Conservation (phyloP, 2,113 vertebrate genomes). For the Scomber colias region DNA sequence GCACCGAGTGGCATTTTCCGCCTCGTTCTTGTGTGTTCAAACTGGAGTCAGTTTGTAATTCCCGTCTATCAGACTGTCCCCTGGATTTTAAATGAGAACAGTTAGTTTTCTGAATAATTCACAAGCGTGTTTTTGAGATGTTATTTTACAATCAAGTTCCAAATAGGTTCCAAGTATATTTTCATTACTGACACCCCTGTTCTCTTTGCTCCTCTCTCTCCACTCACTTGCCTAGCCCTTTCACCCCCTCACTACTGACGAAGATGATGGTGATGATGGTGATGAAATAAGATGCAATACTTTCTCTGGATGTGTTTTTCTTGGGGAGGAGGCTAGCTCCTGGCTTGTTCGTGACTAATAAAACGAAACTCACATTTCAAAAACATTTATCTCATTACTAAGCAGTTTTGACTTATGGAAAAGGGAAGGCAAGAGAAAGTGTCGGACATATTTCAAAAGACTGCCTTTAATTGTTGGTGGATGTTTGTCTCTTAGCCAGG, state of each 20-base stretch:
- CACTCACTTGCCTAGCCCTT: conserved; percentile 82
- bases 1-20: conserved; percentile 23
- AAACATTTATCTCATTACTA: conserved; percentile 87
- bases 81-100: conserved; percentile 34
- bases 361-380: conserved; percentile 84
- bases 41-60: conserved; percentile 32
- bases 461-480: conserved; percentile 73
- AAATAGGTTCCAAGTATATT: conserved; percentile 57
- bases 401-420: conserved; percentile 82
- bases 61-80: conserved; percentile 27
- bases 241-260: conserved; percentile 85
- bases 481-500: conserved; percentile 64
- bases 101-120: conserved; percentile 54
- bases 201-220: conserved; percentile 63
- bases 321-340: conserved; percentile 84
- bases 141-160: conserved; percentile 63
- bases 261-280: conserved; percentile 86
- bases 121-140: conserved; percentile 36
- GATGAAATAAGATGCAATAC: conserved; percentile 88
- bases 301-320: conserved; percentile 84
- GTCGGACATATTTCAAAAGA: conserved; percentile 69
- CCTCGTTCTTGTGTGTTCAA: conserved; percentile 29
- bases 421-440: conserved; percentile 52
- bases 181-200: conserved; percentile 58
- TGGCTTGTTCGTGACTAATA: conserved; percentile 86